Evolutionary conservation across 2,113 vertebrate species (phyloP).

Genomic region (Ceyx cyanopectus): DNA sequence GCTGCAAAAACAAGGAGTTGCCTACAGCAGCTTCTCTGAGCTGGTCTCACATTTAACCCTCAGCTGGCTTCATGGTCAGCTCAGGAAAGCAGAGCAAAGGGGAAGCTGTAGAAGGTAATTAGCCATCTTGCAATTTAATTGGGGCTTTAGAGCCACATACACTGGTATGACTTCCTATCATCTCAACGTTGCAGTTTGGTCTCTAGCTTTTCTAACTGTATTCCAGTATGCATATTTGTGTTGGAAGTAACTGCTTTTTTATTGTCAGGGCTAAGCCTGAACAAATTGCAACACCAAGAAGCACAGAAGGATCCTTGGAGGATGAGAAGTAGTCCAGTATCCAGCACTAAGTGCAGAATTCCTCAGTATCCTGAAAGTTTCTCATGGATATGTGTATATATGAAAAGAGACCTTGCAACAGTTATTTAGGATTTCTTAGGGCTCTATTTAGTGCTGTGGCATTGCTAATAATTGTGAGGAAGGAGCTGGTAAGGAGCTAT

Average conservation of each 20-base stretch:
- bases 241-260: not conserved
- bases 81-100: not conserved
- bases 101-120: slow-evolving; percentile 21
- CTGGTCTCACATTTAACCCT: not conserved
- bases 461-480: not conserved
- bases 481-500: not conserved
- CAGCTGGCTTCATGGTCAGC: not conserved
- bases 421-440: not conserved
- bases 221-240: not conserved
- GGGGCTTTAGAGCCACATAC: not conserved
- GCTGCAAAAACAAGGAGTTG: not conserved
- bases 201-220: not conserved
- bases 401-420: not conserved
- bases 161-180: not conserved
- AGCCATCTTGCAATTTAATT: not conserved
- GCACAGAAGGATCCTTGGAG: not conserved
- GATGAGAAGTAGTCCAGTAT: not conserved
- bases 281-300: not conserved
- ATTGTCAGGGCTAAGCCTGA: not conserved
- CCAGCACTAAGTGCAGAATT: not conserved
- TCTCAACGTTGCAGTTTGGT: not conserved
- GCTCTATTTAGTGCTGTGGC: not conserved
- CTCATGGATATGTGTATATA: not conserved
- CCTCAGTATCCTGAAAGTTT: not conserved
- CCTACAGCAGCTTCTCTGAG: not conserved